Percentiles rank a stretch among this genome's conserved stretches.
Evolutionary conservation across 2,113 vertebrate species (phyloP).

Genomic region (Andinoacara biseriatus): DNA sequence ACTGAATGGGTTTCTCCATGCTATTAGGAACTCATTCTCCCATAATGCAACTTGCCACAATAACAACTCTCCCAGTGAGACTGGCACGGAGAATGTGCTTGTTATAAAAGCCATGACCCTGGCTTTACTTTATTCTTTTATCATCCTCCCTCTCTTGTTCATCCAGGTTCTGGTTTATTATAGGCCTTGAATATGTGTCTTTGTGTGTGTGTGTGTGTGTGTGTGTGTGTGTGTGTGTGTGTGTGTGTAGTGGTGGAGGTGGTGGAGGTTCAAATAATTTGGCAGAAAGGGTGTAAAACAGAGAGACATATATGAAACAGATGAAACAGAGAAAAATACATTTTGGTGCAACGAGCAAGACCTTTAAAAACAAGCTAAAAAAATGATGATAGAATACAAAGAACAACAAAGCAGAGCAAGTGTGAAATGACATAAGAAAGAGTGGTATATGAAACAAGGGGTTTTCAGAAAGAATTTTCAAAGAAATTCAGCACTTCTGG

Average conservation of each 20-base stretch:
- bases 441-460: not conserved
- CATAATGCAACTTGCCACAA: constrained; percentile 71
- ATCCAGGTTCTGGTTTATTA: not conserved
- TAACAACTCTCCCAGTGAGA: constrained; percentile 49
- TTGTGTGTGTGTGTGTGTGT: not conserved
- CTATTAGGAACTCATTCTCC: constrained; percentile 76
- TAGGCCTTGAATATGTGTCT: not conserved
- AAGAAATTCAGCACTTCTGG: not conserved
- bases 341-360: not conserved
- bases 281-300: not conserved
- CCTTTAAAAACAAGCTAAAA: constrained; percentile 21
- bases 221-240: not conserved
- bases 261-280: not conserved
- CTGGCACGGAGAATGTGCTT: constrained; percentile 53
- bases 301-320: not conserved
- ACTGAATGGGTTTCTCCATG: constrained; percentile 71
- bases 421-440: constrained; percentile 11
- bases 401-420: not conserved
- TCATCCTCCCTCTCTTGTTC: constrained; percentile 5
- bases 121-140: constrained; percentile 22
- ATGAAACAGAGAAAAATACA: not conserved
- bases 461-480: not conserved
- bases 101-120: constrained; percentile 3
- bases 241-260: not conserved
- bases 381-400: not conserved